These are phyloP conservation scores for Leuciscus waleckii DNA, from an alignment of 2,797 vertebrate genomes.

Conservation along the genomic window DNA sequence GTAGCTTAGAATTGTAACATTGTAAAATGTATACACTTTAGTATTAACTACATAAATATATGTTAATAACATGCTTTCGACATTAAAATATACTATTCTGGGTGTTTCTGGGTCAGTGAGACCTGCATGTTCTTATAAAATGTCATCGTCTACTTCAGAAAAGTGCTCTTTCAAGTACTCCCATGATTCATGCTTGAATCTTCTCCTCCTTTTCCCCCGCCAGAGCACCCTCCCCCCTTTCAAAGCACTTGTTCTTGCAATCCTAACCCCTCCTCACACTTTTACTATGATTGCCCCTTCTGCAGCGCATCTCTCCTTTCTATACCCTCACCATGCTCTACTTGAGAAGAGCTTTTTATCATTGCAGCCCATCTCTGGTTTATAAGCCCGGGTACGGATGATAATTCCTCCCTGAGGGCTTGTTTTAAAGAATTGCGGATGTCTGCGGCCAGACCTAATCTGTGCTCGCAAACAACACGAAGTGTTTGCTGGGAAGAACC, in stretches of 20 bases:
- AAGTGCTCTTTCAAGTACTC: conserved; percentile 9
- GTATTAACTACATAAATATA: background rate
- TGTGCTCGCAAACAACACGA: conserved; percentile 72
- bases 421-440: conserved; percentile 74
- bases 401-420: conserved; percentile 79
- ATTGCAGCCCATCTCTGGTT: conserved; percentile 77
- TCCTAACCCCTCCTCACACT: conserved; percentile 20
- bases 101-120: conserved; percentile 20
- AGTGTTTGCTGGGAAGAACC: conserved; percentile 76
- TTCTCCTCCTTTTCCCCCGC: too few species aligned
- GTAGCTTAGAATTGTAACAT: background rate
- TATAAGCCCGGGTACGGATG: conserved; percentile 83
- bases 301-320: conserved; percentile 5
- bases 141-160: conserved; percentile 17
- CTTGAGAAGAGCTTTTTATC: conserved; percentile 83
- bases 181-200: conserved; percentile 10
- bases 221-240: background rate
- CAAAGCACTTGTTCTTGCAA: conserved; percentile 19
- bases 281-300: conserved; percentile 20
- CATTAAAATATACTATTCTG: background rate
- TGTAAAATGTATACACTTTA: background rate
- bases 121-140: conserved; percentile 11
- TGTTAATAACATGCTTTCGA: background rate
- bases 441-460: conserved; percentile 80
- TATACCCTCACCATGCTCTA: conserved; percentile 66